Percentiles rank a stretch among this genome's conserved stretches.
These are phyloP conservation scores for Amphipoea oculea DNA, from an alignment of 2,888 invertebrate species.

Conservation along the genomic window DNA sequence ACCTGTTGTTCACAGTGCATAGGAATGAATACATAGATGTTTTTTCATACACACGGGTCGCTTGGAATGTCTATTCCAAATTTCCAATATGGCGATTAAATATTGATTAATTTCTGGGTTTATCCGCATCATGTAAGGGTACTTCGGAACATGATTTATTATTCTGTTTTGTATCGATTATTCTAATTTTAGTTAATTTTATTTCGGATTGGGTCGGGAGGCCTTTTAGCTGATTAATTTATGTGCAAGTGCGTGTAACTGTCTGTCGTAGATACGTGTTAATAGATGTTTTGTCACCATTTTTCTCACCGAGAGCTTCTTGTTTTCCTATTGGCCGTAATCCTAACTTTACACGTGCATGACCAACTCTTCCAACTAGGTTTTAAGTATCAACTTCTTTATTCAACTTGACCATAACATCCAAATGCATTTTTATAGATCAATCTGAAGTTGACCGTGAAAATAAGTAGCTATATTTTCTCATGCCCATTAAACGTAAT, in stretches of 20 bases:
- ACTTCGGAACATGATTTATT: constrained; percentile 23
- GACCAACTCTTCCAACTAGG: background rate
- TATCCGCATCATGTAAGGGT: background rate
- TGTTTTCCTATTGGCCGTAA: background rate
- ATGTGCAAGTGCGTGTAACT: background rate
- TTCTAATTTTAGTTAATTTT: constrained; percentile 48
- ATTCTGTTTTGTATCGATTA: constrained; percentile 56
- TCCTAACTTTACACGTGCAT: constrained; percentile 13
- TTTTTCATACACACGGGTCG: constrained; percentile 17
- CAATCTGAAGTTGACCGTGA: constrained; percentile 10
- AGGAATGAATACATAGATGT: background rate
- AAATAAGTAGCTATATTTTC: constrained; percentile 5
- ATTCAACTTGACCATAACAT: background rate
- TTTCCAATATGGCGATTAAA: constrained; percentile 23
- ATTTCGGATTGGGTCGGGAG: constrained; percentile 2
- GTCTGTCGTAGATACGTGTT: background rate
- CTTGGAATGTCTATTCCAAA: constrained; percentile 22
- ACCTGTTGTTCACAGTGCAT: constrained; percentile 47
- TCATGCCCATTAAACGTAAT: constrained; percentile 20
- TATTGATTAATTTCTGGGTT: constrained; percentile 31
- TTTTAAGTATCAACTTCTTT: background rate
- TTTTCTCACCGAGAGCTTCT: background rate
- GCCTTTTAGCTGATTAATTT: constrained; percentile 14
- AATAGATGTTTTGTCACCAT: background rate
- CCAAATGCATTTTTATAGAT: background rate